These are phyloP conservation scores for Argyresthia goedartella DNA, from an alignment of 2,888 invertebrate genomes.

Conservation along the genomic window DNA sequence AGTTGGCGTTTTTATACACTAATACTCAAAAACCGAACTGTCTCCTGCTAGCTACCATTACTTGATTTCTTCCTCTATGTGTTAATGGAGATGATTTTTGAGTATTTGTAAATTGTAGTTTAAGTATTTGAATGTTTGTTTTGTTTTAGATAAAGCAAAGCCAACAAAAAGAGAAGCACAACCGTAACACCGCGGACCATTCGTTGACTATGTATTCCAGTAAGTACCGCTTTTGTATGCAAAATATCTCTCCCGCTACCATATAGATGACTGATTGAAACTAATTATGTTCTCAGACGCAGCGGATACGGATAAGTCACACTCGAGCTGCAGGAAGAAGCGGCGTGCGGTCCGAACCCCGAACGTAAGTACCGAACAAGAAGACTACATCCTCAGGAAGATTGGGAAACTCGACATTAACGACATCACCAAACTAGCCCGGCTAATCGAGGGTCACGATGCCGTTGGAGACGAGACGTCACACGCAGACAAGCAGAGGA, in stretches of 20 bases:
- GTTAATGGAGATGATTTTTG: no score
- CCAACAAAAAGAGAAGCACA: slow-evolving; percentile 47
- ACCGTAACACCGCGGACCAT: slow-evolving; percentile 35
- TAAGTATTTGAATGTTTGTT: no score
- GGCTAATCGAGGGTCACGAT: slow-evolving; percentile 52
- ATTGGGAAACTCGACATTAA: slow-evolving; percentile 53
- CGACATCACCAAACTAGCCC: slow-evolving; percentile 47
- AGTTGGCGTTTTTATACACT: no score
- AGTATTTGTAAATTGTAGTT: no score
- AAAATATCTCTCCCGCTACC: background rate
- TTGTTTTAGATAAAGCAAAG: slow-evolving; percentile 55
- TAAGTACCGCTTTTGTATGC: slow-evolving; percentile 23
- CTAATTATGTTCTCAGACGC: slow-evolving; percentile 27
- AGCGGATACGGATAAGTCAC: slow-evolving; percentile 47
- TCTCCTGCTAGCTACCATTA: no score
- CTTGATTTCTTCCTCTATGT: no score
- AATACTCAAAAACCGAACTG: no score
- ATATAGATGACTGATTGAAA: no score
- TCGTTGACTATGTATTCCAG: slow-evolving; percentile 46
- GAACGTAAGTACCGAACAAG: slow-evolving; percentile 59
- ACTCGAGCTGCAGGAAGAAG: slow-evolving; percentile 52
- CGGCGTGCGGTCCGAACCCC: slow-evolving; percentile 40
- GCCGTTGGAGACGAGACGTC: slow-evolving; percentile 18
- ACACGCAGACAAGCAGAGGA: slow-evolving; percentile 34
- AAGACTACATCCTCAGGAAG: slow-evolving; percentile 47